Conservation (phyloP, 2,888 invertebrate genomes). For the Coelopa pilipes region DNA sequence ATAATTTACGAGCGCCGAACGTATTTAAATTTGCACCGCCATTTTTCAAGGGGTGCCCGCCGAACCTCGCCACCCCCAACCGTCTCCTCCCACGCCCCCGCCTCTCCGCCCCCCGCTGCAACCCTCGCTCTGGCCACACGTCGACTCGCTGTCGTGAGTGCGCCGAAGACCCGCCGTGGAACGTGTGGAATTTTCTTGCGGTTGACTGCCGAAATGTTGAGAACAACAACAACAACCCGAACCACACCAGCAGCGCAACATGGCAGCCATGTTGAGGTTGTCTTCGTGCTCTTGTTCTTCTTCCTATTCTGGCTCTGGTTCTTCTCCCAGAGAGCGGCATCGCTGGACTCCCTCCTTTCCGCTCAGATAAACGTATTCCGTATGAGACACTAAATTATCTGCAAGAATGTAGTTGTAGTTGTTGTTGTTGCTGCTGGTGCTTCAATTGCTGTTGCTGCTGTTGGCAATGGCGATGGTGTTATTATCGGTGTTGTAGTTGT, state of each 20-base stretch:
- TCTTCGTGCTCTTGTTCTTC: not conserved
- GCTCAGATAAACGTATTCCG: conserved; percentile 55
- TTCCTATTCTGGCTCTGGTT: not conserved
- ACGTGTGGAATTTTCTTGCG: not conserved
- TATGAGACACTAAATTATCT: conserved; percentile 56
- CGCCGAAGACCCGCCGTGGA: not conserved
- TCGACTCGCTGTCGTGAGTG: too few relatives aligned
- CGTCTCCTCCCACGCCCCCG: too few relatives aligned
- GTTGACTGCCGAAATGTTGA: conserved; percentile 19
- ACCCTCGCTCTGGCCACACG: too few relatives aligned
- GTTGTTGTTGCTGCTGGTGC: too few relatives aligned
- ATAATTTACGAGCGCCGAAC: conserved; percentile 32
- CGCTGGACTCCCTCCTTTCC: conserved; percentile 45
- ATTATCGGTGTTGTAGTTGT: too few relatives aligned
- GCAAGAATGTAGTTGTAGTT: conserved; percentile 50
- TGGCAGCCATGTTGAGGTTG: not conserved
- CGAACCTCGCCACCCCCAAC: too few relatives aligned
- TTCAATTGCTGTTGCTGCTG: too few relatives aligned
- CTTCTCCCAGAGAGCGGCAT: not conserved
- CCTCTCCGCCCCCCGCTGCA: too few relatives aligned
- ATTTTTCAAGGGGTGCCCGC: conserved; percentile 17
- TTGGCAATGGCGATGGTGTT: too few relatives aligned
- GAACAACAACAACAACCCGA: not conserved
- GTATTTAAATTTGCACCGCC: conserved; percentile 35
- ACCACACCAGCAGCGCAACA: not conserved